A percentile compares a stretch with the other conserved stretches of the same genome.
Evolutionary conservation across 2,113 vertebrate species (phyloP).

Genomic region (Dermatemys mawii): DNA sequence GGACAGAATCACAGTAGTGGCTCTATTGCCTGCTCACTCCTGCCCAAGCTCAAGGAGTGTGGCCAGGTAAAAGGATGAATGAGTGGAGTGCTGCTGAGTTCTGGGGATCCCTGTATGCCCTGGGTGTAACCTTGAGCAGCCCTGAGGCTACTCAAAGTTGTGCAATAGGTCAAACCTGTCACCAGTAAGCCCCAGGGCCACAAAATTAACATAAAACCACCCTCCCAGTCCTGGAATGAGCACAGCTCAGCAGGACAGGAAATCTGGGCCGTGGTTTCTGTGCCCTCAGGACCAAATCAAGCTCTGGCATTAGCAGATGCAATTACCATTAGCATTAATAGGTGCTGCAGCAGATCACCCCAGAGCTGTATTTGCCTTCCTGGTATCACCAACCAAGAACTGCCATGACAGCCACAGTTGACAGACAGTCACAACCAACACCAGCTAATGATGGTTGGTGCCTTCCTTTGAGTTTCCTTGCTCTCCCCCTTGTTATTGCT

Average conservation of each 20-base stretch:
- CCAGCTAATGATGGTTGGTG: not conserved
- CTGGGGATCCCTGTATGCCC: not conserved
- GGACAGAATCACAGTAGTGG: not conserved
- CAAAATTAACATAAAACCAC: not conserved
- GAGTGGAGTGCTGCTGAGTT: not conserved
- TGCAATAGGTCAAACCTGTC: not conserved
- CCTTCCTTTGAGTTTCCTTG: not conserved
- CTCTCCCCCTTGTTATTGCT: not conserved
- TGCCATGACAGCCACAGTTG: not conserved
- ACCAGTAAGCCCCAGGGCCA: not conserved
- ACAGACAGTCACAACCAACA: not conserved
- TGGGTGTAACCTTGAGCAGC: not conserved
- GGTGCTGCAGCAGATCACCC: not conserved
- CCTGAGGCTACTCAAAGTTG: not conserved
- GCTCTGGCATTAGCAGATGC: not conserved
- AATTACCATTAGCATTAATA: not conserved
- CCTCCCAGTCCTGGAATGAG: not conserved
- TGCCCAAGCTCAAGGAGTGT: not conserved
- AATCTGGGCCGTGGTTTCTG: not conserved
- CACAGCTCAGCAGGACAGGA: not conserved
- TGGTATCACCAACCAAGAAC: not conserved
- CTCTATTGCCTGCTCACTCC: not conserved
- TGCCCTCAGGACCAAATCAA: not conserved
- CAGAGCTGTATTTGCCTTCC: not conserved
- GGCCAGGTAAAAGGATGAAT: not conserved